Percentiles rank a stretch among this genome's conserved stretches.
Conservation (phyloP, 2,113 vertebrate genomes). For the Cynopterus brachyotis region DNA sequence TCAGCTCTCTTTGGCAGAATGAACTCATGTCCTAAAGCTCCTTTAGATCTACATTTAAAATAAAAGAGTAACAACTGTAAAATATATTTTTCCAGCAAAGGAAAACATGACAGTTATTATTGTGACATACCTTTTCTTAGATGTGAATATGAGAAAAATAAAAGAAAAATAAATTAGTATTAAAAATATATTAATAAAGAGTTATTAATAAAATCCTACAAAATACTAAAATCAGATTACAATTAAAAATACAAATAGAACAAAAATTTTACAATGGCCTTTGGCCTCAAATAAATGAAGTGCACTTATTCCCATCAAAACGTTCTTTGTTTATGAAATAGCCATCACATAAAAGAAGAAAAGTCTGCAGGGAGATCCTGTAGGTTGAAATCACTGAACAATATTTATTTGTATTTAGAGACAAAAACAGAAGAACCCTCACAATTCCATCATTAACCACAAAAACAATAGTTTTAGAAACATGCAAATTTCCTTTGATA, state of each 20-base stretch:
- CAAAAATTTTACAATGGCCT: not conserved
- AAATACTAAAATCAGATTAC: not conserved
- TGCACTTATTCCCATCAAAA: not conserved
- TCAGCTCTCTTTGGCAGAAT: not conserved
- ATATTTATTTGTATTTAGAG: conserved; percentile 75
- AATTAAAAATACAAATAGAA: not conserved
- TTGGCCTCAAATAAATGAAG: not conserved
- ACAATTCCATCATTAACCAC: conserved; percentile 68
- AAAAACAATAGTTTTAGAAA: conserved; percentile 79
- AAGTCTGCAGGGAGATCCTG: conserved; percentile 62
- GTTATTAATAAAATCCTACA: not conserved
- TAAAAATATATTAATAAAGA: not conserved
- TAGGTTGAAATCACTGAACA: conserved; percentile 69
- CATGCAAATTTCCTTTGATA: conserved; percentile 81
- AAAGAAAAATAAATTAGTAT: not conserved
- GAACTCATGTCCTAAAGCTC: not conserved
- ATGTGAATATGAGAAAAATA: not conserved
- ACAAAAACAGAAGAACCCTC: conserved; percentile 68
- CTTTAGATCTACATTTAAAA: not conserved
- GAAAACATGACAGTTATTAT: not conserved
- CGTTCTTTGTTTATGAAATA: not conserved
- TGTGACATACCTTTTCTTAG: not conserved
- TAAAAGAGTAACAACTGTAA: not conserved
- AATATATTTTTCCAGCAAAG: conserved; percentile 5
- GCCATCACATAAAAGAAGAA: conserved; percentile 53